Evolutionary conservation across 2,888 invertebrate species (phyloP).

Genomic region (Lathronympha strigana): DNA sequence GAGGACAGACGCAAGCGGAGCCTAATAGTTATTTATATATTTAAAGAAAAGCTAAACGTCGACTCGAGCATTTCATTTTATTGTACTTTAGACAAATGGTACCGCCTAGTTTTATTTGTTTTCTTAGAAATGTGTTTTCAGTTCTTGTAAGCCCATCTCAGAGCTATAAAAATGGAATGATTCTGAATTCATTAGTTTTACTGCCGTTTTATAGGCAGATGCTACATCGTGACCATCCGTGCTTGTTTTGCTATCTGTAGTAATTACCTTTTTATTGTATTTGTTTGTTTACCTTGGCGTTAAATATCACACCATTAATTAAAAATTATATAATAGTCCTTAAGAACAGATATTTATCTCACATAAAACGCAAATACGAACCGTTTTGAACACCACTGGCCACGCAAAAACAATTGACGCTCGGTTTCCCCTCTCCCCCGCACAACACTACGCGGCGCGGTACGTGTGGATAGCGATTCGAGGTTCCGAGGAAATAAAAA

Average conservation of each 20-base stretch:
- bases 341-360: no score
- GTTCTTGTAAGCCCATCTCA: constrained; percentile 34
- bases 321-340: neutral
- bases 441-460: no score
- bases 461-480: no score
- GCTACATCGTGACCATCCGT: constrained; percentile 13
- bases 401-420: no score
- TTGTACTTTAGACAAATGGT: constrained; percentile 14
- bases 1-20: no score
- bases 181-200: constrained; percentile 40
- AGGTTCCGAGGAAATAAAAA: no score
- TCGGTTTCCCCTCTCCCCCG: no score
- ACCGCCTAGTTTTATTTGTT: constrained; percentile 26
- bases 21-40: no score
- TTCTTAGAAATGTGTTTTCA: constrained; percentile 37
- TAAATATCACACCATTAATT: constrained; percentile 36
- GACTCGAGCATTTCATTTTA: neutral
- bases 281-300: constrained; percentile 34
- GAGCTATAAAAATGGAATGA: constrained; percentile 34
- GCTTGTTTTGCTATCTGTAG: constrained; percentile 29
- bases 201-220: constrained; percentile 34
- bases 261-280: constrained; percentile 36
- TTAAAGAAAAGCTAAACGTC: neutral
- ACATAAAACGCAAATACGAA: no score
- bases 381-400: no score